Percentiles rank a stretch among this genome's conserved stretches.
Conservation (phyloP, 2,888 invertebrate genomes). For the Syritta pipiens region DNA sequence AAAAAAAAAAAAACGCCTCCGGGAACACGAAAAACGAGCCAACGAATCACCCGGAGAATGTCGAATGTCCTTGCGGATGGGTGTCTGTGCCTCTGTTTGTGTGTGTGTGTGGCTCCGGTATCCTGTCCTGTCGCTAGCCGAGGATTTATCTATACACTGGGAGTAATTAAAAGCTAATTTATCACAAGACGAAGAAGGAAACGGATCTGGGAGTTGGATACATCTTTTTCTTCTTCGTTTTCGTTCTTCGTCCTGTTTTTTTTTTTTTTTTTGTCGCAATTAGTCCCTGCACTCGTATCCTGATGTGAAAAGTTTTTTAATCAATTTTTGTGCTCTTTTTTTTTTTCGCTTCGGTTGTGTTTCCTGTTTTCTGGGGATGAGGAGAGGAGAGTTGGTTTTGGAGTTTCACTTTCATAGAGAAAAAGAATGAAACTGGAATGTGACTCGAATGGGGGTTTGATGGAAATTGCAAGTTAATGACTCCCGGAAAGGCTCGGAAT, state of each 20-base stretch:
- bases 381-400: not conserved
- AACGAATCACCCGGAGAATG: slow-evolving; percentile 7
- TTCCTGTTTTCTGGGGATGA: slow-evolving; percentile 14
- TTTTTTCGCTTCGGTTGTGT: slow-evolving; percentile 2
- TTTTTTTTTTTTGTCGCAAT: slow-evolving; percentile 48
- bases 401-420: too few relatives aligned
- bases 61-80: slow-evolving; percentile 38
- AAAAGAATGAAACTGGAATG: too few relatives aligned
- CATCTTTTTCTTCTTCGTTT: not conserved
- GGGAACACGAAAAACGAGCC: slow-evolving; percentile 2
- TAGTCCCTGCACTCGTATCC: slow-evolving; percentile 63
- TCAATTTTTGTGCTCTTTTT: slow-evolving; percentile 42
- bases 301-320: slow-evolving; percentile 67
- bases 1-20: slow-evolving; percentile 32
- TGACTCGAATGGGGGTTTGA: slow-evolving; percentile 7
- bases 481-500: not conserved
- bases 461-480: slow-evolving; percentile 60
- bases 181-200: slow-evolving; percentile 66
- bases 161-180: slow-evolving; percentile 68
- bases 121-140: slow-evolving; percentile 48
- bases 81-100: slow-evolving; percentile 1
- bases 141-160: slow-evolving; percentile 61
- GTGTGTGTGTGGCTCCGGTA: slow-evolving; percentile 24
- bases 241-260: slow-evolving; percentile 20
- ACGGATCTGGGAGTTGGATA: slow-evolving; percentile 48